Evolutionary conservation across 2,888 invertebrate genomes (phyloP), one percentile per base, ranked within the genome.

Genomic region (Drosophila nigricruria): DNA sequence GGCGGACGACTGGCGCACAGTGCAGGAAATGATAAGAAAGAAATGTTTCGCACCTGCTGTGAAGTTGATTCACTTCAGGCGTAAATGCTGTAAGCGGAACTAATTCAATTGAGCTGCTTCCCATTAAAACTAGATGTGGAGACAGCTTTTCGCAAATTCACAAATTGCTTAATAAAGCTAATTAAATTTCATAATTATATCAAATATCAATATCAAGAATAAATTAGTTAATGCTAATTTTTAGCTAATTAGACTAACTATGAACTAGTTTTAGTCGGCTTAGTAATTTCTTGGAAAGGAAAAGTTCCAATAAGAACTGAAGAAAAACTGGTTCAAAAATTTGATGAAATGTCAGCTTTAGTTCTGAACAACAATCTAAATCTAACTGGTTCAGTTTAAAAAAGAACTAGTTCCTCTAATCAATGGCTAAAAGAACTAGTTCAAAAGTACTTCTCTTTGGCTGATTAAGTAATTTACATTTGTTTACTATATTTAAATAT

Each of bases 21-120:
- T 47, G 40, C 70, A 70, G 62, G 62, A 69, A 73, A 47, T 23
- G 63, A 73, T 73, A 73, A 69, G 50, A 59, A 73, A 69, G 50
- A 59, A 63, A 56, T 12, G 40, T 20, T 58, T 54, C 40, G 3
- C 69, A 73, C 68, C 63, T 68, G 50, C 45, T 61, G 9, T 5
- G 8, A 18, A 9, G 16, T 45, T 61, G 61, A 62, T 54, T 67
- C 53, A 66, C 32, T 43, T 34, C 14, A 30, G 8, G 8, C 20
- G 32, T 32, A 32, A 61, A 27, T 5, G 27, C 5, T 54, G 42
- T 52, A 52, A 70, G 34, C 52, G 69, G 40, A 58, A 53, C 27
- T 62, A 20, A 69, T 53, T 53, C 38, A 53, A 53, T 53, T 53
- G 53, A 42, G 43, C 14, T 42, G 20, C 32, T 27, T n/a, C 6